These are phyloP conservation scores for Oryzias sinensis DNA, from an alignment of 2,797 vertebrate genomes.

Conservation along the genomic window DNA sequence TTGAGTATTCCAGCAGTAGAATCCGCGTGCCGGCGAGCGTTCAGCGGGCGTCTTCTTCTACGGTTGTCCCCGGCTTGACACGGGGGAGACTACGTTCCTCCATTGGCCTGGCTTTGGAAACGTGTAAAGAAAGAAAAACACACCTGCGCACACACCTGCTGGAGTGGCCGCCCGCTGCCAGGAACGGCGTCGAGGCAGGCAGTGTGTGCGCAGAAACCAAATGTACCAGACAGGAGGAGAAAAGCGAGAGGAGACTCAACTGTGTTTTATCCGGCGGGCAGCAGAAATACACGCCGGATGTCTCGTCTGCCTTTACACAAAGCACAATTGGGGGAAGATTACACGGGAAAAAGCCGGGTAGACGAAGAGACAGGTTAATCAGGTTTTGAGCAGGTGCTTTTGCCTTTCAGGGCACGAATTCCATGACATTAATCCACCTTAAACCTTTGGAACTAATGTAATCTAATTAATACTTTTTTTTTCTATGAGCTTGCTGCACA, in stretches of 20 bases:
- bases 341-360: slow-evolving; percentile 74
- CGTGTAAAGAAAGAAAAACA: slow-evolving; percentile 29
- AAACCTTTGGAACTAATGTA: slow-evolving; percentile 76
- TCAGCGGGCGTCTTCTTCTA: slow-evolving; percentile 77
- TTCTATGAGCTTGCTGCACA: slow-evolving; percentile 42
- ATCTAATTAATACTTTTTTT: slow-evolving; percentile 76
- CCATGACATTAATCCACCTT: slow-evolving; percentile 76
- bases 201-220: slow-evolving; percentile 40
- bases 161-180: slow-evolving; percentile 50
- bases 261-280: slow-evolving; percentile 54
- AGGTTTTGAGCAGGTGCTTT: slow-evolving; percentile 73
- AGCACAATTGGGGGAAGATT: slow-evolving; percentile 77
- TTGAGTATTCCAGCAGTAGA: slow-evolving; percentile 69
- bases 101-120: slow-evolving; percentile 61
- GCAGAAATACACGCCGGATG: slow-evolving; percentile 55
- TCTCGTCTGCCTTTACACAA: slow-evolving; percentile 68
- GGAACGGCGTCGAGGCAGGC: slow-evolving; percentile 46
- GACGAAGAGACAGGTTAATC: slow-evolving; percentile 68
- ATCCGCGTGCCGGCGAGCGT: slow-evolving; percentile 68
- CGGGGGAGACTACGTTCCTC: too few species aligned
- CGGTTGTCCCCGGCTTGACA: slow-evolving; percentile 37
- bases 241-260: slow-evolving; percentile 20
- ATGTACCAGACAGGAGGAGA: slow-evolving; percentile 52
- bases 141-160: slow-evolving; percentile 40
- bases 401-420: slow-evolving; percentile 65